These are phyloP conservation scores for Caiman crocodilus DNA, from an alignment of 2,797 vertebrate species.

Conservation along the genomic window DNA sequence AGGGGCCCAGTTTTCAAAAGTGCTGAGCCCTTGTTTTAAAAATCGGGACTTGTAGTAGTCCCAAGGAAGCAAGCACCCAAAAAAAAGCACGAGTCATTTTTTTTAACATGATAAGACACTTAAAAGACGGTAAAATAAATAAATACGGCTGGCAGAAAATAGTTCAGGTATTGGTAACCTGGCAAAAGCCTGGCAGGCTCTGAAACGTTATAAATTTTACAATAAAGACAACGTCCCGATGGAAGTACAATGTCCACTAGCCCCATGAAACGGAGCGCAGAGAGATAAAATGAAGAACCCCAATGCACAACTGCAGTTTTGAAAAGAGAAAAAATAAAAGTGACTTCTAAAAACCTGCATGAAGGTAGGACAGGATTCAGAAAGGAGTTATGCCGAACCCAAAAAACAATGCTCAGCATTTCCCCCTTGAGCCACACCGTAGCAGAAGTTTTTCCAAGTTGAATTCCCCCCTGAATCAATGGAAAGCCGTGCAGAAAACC, in stretches of 20 bases:
- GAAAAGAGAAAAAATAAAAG: not conserved
- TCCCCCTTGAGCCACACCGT: constrained; percentile 19
- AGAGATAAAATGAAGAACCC: not conserved
- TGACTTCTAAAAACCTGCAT: not conserved
- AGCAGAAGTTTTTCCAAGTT: not conserved
- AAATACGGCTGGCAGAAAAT: not conserved
- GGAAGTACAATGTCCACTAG: constrained; percentile 27
- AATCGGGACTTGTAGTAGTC: not conserved
- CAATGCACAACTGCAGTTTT: not conserved
- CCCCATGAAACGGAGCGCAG: not conserved
- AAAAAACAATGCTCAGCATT: not conserved
- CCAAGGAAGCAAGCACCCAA: not conserved
- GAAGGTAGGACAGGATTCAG: not conserved
- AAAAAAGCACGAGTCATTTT: not conserved
- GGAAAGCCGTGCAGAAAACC: not conserved
- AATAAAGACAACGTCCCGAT: not conserved
- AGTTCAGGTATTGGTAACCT: not conserved
- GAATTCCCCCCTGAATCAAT: not conserved
- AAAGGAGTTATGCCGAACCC: not conserved
- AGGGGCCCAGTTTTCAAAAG: not conserved
- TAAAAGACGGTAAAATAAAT: constrained; percentile 27
- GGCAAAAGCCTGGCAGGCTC: constrained; percentile 35
- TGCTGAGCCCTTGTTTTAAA: not conserved
- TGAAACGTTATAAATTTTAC: constrained; percentile 26
- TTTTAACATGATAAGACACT: not conserved